Evolutionary conservation across 2,888 invertebrate species (phyloP), one percentile per base, ranked within the genome.

Genomic region (Eupithecia centaureata): DNA sequence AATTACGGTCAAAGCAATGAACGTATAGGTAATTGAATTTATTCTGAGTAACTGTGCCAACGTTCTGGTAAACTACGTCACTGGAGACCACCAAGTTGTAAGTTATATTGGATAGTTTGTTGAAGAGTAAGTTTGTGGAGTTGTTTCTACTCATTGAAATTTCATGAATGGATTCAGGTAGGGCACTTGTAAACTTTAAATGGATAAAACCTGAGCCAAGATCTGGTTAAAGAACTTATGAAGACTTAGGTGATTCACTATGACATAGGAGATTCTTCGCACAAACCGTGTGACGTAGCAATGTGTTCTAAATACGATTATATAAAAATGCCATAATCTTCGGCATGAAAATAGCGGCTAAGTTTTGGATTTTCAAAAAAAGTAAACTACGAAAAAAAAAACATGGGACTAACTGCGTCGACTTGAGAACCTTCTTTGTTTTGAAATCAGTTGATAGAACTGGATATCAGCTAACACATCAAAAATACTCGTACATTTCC

Each of bases 1-100:
- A 77, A 78, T 79, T 79, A 76, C 74, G 75, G 68, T 65, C 72
- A 71, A 76, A 73, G 73, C 76, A 76, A 77, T 73, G 74, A 73
- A 74, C 75, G 71, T 67, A 69, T 74, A 56, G 54, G 54, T 56
- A 77, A 77, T 75, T 75, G 67, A 73, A 77, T 75, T 77, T 59
- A 61, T 63, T 59, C 38, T 51, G 33, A 66, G 63, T 65, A 15
- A 52, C 52, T 52, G 27, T 57, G 12, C 32, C 57, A 22, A 57
- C 18, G 18, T 4, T 18, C n/a, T 7, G 28, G 32, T 10, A 57
- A 32, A 57, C 57, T 56, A 28, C 18, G 4, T 27, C 47, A 12
- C 52, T 27, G 8, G 25, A 27, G 27, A 27, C 52, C 27, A 27
- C 27, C 15, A 52, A 27, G 27, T 22, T 47, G 42, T 22, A 22